Evolutionary conservation across 2,797 vertebrate species (phyloP).

Genomic region (Myotis vivesi): DNA sequence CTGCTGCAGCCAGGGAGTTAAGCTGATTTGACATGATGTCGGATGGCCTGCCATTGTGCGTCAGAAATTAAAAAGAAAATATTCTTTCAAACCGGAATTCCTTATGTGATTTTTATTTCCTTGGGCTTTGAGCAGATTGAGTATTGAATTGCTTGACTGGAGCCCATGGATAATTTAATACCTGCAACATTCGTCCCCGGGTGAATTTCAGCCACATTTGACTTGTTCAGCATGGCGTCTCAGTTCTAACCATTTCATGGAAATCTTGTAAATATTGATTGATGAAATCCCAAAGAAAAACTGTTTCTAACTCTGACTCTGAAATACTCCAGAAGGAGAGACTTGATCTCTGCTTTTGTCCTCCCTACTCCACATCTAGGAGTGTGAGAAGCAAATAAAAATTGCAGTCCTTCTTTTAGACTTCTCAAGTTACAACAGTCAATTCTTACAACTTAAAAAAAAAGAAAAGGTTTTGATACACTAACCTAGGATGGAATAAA

Average conservation of each 20-base stretch:
- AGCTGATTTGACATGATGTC: constrained; percentile 76
- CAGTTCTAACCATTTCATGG: constrained; percentile 75
- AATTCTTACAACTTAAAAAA: background rate
- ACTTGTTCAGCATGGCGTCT: constrained; percentile 74
- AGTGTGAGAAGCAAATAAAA: constrained; percentile 2
- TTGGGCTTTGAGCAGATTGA: constrained; percentile 75
- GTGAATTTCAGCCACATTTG: constrained; percentile 80
- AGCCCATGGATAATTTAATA: constrained; percentile 81
- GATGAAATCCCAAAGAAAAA: constrained; percentile 77
- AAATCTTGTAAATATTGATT: constrained; percentile 82
- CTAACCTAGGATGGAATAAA: background rate
- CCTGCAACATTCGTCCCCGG: constrained; percentile 63
- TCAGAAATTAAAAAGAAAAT: constrained; percentile 82
- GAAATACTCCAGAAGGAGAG: constrained; percentile 44
- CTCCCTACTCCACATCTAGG: background rate
- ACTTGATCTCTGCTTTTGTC: background rate
- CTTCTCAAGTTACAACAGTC: background rate
- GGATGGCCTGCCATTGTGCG: constrained; percentile 70
- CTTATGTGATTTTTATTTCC: constrained; percentile 79
- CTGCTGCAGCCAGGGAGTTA: constrained; percentile 61
- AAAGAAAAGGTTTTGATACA: background rate
- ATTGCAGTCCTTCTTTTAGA: background rate
- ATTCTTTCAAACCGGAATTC: constrained; percentile 77
- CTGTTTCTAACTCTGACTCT: constrained; percentile 48
- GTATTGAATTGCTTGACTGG: constrained; percentile 78